A percentile compares a stretch with the other conserved stretches of the same genome.
Conservation (phyloP, 2,888 invertebrate genomes). For the Proisotoma minuta region DNA sequence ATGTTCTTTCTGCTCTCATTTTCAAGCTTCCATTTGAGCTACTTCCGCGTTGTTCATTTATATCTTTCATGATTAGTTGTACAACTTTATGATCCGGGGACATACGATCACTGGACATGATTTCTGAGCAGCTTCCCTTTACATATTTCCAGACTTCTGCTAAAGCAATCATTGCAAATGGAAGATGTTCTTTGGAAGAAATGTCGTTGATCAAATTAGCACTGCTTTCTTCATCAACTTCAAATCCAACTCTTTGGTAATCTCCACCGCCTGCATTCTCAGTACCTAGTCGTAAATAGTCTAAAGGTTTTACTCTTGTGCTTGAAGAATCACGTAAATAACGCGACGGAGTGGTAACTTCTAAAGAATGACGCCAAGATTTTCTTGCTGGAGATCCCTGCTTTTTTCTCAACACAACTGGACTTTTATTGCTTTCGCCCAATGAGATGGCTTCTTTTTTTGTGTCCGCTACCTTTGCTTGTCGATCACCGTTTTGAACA, state of each 20-base stretch:
- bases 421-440: slow-evolving; percentile 8
- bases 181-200: slow-evolving; percentile 30
- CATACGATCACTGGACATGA: slow-evolving; percentile 26
- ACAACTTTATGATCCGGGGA: slow-evolving; percentile 9
- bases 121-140: slow-evolving; percentile 38
- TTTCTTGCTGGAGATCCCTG: slow-evolving; percentile 40
- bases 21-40: slow-evolving; percentile 4
- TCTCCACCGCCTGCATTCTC: background rate
- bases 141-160: slow-evolving; percentile 45
- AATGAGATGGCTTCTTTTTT: background rate
- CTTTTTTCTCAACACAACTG: slow-evolving; percentile 36
- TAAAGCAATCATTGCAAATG: slow-evolving; percentile 41
- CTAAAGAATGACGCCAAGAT: slow-evolving; percentile 76
- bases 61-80: background rate
- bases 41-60: slow-evolving; percentile 7
- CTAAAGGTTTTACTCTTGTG: slow-evolving; percentile 33
- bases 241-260: background rate
- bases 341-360: slow-evolving; percentile 65
- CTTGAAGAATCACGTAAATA: slow-evolving; percentile 53
- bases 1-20: slow-evolving; percentile 35
- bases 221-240: background rate
- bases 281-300: background rate
- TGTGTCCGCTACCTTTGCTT: background rate
- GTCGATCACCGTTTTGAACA: background rate
- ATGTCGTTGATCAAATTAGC: too few species aligned